phyloP scores from a whole-genome alignment of 2,888 invertebrate species.

The Apamea epomidion region DNA sequence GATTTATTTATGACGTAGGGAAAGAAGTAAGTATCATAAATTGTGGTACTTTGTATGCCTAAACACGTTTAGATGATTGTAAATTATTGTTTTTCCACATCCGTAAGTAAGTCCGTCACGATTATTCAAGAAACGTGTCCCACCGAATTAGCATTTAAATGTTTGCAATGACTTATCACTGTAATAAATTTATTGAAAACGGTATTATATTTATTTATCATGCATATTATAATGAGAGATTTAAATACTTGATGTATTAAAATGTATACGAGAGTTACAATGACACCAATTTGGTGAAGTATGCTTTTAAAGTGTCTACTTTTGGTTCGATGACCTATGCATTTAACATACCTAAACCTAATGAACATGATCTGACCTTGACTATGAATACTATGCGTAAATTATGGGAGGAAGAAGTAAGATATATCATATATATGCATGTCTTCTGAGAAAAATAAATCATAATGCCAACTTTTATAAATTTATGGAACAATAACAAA shows the following conservation, averaged over 20 bases:
- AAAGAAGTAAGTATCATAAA: constrained; percentile 29
- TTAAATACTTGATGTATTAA: constrained; percentile 37
- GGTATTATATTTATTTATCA: constrained; percentile 41
- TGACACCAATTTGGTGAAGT: constrained; percentile 3
- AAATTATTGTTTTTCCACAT: constrained; percentile 53
- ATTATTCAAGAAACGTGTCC: constrained; percentile 59
- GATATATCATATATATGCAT: not conserved
- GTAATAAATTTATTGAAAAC: constrained; percentile 58
- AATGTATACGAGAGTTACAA: constrained; percentile 27
- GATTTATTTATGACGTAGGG: constrained; percentile 54
- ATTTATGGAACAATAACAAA: not conserved
- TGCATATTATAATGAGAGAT: constrained; percentile 31
- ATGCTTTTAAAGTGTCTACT: constrained; percentile 5
- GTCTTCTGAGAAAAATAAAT: not conserved
- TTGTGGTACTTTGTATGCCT: constrained; percentile 35
- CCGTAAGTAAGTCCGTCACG: constrained; percentile 47
- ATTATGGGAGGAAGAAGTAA: not conserved
- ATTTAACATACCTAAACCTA: not conserved
- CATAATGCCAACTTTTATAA: not conserved
- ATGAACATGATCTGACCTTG: constrained; percentile 37
- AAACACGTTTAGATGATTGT: constrained; percentile 27
- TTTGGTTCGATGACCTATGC: constrained; percentile 42
- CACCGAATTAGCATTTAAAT: constrained; percentile 53
- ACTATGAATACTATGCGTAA: constrained; percentile 30
- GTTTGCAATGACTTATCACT: constrained; percentile 40